A percentile compares a stretch with the other conserved stretches of the same genome.
Conservation (phyloP, 1,140 invertebrate genomes). For the Anthonomus grandis region DNA sequence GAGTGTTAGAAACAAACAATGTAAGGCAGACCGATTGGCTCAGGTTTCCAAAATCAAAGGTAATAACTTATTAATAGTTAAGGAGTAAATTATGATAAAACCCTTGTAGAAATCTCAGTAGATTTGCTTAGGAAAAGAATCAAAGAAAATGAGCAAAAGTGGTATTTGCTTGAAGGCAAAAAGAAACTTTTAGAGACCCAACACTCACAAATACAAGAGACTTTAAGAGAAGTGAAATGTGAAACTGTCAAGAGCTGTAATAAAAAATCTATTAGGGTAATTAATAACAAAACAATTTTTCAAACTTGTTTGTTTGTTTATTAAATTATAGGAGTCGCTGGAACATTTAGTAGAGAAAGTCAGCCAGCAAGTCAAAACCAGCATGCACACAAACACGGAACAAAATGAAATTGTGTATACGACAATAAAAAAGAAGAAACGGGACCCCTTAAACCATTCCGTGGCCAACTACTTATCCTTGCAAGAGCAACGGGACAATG, state of each 20-base stretch:
- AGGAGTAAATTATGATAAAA: neutral
- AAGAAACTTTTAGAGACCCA: conserved; percentile 14
- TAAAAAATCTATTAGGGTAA: conserved; percentile 22
- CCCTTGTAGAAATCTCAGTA: conserved; percentile 21
- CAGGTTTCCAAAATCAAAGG: conserved; percentile 25
- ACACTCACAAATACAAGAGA: conserved; percentile 19
- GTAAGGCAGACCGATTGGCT: neutral
- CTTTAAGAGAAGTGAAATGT: conserved; percentile 13
- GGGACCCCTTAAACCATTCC: neutral
- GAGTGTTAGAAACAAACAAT: conserved; percentile 11
- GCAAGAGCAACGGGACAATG: neutral
- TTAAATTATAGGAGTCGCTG: no score
- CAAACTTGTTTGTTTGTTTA: neutral
- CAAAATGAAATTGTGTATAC: neutral
- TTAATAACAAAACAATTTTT: conserved; percentile 1
- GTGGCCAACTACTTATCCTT: neutral
- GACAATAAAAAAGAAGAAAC: neutral
- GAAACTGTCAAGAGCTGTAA: conserved; percentile 10
- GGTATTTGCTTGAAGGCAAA: conserved; percentile 19
- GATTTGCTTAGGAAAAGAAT: conserved; percentile 22
- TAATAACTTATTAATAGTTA: conserved; percentile 7
- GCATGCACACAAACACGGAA: neutral
- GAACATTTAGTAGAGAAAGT: no score
- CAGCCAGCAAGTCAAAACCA: no score
- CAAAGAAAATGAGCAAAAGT: conserved; percentile 20